These are phyloP conservation scores for Anas platyrhynchos DNA, from an alignment of 2,113 vertebrate genomes.

Conservation along the genomic window DNA sequence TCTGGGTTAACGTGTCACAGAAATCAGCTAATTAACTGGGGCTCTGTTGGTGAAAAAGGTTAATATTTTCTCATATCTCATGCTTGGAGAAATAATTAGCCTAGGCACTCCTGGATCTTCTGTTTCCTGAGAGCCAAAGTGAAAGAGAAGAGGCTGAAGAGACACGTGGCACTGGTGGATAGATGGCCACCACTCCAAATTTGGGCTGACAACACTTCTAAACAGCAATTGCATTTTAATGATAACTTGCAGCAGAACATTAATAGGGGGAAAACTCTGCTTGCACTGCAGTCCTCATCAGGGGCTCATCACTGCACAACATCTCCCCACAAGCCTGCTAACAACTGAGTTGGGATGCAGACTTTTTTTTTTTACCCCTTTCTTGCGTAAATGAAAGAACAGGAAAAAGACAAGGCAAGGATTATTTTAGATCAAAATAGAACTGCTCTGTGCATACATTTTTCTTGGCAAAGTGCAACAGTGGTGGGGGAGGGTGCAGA, in stretches of 20 bases:
- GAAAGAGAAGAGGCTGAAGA: background rate
- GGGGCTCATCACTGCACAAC: accelerated
- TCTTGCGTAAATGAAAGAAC: background rate
- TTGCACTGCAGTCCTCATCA: accelerated
- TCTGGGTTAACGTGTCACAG: background rate
- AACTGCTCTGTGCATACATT: background rate
- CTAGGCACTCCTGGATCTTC: constrained; percentile 20
- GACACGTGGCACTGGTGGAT: background rate
- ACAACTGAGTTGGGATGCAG: background rate
- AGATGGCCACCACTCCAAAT: background rate
- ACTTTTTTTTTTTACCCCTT: background rate
- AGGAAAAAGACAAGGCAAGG: background rate
- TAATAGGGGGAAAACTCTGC: background rate
- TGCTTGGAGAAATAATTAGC: constrained; percentile 61
- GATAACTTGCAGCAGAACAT: background rate
- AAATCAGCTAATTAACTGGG: constrained; percentile 60
- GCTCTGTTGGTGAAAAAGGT: constrained; percentile 58
- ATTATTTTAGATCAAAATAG: background rate
- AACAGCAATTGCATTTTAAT: background rate
- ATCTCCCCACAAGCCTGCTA: too few relatives aligned
- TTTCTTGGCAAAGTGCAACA: constrained; percentile 3
- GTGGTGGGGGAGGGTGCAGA: background rate
- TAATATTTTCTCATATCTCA: constrained; percentile 70
- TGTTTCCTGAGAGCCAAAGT: background rate
- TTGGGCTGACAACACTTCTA: background rate